Conservation (phyloP, 2,888 invertebrate species). For the Drosophila merina region DNA sequence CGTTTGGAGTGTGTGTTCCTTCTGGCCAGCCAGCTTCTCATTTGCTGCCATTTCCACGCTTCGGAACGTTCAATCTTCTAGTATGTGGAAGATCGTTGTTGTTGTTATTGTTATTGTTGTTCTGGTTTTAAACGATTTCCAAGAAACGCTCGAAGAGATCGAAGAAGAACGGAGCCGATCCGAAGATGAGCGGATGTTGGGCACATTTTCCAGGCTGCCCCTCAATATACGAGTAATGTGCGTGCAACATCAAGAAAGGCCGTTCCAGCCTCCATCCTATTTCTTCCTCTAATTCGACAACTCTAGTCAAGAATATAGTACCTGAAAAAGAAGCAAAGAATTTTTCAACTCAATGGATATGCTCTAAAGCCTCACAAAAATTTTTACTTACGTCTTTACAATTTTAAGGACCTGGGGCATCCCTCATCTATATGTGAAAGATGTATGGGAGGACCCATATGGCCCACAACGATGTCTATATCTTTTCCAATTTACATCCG, state of each 20-base stretch:
- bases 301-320: background rate
- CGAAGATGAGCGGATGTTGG: constrained; percentile 65
- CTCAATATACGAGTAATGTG: constrained; percentile 24
- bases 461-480: too few relatives aligned
- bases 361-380: too few relatives aligned
- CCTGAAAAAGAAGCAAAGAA: background rate
- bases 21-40: constrained; percentile 11
- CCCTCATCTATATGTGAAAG: too few relatives aligned
- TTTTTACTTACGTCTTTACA: background rate
- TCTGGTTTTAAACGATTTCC: constrained; percentile 72
- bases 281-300: constrained; percentile 25
- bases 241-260: constrained; percentile 22
- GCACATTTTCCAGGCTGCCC: constrained; percentile 38
- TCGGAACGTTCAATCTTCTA: too few relatives aligned
- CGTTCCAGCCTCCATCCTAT: constrained; percentile 26
- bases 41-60: too few relatives aligned
- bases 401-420: background rate
- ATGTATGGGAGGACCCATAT: too few relatives aligned
- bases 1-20: constrained; percentile 61
- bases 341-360: too few relatives aligned
- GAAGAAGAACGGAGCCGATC: constrained; percentile 40
- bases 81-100: constrained; percentile 10
- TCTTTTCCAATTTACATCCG: too few relatives aligned
- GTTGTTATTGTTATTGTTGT: constrained; percentile 46
- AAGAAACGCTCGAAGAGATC: constrained; percentile 66